Conservation (phyloP, 2,113 vertebrate genomes). For the Psettodes erumei region DNA sequence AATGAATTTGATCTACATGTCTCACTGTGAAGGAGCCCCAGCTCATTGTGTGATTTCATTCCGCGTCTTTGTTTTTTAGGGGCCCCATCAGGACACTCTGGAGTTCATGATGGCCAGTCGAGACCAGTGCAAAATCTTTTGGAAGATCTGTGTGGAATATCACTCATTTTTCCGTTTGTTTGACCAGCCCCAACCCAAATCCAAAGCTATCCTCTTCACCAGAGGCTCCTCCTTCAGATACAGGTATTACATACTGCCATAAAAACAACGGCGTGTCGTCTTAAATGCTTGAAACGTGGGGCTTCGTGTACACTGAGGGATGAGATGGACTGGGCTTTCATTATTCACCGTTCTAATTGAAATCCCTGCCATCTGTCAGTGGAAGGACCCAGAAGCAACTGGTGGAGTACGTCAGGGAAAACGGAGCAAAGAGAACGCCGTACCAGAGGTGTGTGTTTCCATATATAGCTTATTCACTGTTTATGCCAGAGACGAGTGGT, state of each 20-base stretch:
- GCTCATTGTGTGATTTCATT: background rate
- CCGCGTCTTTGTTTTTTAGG: constrained; percentile 78
- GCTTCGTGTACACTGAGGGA: background rate
- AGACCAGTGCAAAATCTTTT: constrained; percentile 96
- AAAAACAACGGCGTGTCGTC: background rate
- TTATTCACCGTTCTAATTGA: constrained; percentile 11
- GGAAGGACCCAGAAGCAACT: constrained; percentile 97
- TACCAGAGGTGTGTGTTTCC: constrained; percentile 89
- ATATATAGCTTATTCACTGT: background rate
- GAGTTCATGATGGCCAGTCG: constrained; percentile 95
- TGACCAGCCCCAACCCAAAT: constrained; percentile 92
- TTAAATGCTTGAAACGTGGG: background rate
- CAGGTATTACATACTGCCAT: constrained; percentile 84
- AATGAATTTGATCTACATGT: background rate
- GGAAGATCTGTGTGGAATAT: constrained; percentile 99
- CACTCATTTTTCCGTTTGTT: constrained; percentile 95
- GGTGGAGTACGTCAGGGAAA: constrained; percentile 91
- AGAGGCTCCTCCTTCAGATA: constrained; percentile 98
- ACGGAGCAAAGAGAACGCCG: constrained; percentile 87
- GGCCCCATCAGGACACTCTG: constrained; percentile 92
- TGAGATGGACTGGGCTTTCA: background rate
- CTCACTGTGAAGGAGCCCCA: background rate
- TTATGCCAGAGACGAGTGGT: background rate
- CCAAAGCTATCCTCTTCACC: constrained; percentile 91
- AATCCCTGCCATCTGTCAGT: constrained; percentile 79